A percentile compares a stretch with the other conserved stretches of the same genome.
Evolutionary conservation across 2,113 vertebrate species (phyloP).

Genomic region (Cheirogaleus medius): DNA sequence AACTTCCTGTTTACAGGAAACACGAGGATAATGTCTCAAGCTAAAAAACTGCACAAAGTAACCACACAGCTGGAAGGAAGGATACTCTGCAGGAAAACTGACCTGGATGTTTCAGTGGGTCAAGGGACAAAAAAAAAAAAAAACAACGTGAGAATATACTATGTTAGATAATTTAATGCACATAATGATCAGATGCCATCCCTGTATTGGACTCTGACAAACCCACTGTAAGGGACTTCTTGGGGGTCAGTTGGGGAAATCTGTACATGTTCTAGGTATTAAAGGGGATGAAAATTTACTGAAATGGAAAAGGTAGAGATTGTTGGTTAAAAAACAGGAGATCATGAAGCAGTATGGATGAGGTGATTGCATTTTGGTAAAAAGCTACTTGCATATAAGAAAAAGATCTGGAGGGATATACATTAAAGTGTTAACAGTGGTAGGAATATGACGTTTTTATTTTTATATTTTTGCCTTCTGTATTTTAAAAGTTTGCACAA

Average conservation of each 20-base stretch:
- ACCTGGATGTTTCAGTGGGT: neutral
- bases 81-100: neutral
- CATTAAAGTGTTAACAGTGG: neutral
- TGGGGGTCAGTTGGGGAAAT: neutral
- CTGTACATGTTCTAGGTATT: neutral
- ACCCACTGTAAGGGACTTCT: neutral
- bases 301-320: constrained; percentile 12
- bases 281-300: constrained; percentile 27
- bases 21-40: neutral
- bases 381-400: neutral
- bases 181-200: neutral
- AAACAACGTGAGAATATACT: neutral
- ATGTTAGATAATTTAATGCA: neutral
- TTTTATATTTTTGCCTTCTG: constrained; percentile 36
- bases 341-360: neutral
- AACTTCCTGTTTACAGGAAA: constrained; percentile 17
- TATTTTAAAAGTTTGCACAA: constrained; percentile 20
- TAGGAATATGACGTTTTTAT: neutral
- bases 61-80: neutral
- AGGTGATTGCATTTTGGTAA: neutral
- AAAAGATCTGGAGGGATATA: neutral
- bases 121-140: neutral
- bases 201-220: neutral
- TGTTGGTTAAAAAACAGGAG: neutral
- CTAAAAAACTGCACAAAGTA: neutral